phyloP scores from a whole-genome alignment of 2,113 vertebrate species.

The Promerops cafer region DNA sequence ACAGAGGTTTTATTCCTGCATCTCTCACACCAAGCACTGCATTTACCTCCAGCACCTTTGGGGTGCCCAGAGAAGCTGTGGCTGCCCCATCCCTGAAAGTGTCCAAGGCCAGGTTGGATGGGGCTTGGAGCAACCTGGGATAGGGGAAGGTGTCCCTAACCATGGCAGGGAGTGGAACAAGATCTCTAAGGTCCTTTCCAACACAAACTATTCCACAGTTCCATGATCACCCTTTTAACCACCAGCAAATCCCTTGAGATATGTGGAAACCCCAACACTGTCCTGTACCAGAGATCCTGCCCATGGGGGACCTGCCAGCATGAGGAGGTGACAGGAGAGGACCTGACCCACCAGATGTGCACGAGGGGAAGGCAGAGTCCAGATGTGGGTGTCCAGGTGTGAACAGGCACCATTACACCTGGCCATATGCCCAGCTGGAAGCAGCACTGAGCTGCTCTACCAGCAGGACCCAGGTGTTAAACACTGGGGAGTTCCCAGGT shows the following conservation, averaged over 20 bases:
- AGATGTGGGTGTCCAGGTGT: neutral
- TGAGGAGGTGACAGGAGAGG: neutral
- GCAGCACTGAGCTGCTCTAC: neutral
- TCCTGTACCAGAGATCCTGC: neutral
- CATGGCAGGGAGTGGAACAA: accelerated
- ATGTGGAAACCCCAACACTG: accelerated
- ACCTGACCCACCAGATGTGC: accelerated
- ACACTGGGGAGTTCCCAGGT: neutral
- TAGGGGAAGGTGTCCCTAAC: neutral
- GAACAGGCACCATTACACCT: neutral
- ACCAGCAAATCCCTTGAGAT: neutral
- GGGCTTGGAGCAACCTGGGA: neutral
- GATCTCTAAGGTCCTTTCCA: neutral
- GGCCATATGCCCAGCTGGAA: neutral
- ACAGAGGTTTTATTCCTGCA: neutral
- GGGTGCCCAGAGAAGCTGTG: neutral
- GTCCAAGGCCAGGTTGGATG: neutral
- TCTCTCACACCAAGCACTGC: neutral
- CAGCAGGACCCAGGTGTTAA: neutral
- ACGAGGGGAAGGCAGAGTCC: neutral
- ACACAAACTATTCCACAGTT: neutral
- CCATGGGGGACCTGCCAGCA: accelerated
- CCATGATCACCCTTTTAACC: neutral
- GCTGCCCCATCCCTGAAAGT: neutral
- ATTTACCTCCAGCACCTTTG: neutral